Evolutionary conservation across 2,113 vertebrate species (phyloP), one percentile per base, ranked within the genome.

Genomic region (Melanostigma gelatinosum): DNA sequence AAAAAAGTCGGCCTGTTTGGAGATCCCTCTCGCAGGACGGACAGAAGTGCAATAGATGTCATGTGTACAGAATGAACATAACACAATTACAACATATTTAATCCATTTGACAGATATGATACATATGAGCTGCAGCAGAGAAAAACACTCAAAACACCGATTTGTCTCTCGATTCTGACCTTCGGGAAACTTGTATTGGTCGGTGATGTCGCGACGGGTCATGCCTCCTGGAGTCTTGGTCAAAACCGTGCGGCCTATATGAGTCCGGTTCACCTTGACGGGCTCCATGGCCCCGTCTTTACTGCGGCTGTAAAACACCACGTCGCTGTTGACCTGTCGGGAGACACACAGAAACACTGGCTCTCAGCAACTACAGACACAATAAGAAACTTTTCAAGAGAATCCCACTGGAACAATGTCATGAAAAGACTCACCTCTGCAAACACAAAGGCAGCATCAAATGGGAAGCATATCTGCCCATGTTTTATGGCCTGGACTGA

Each of bases 401-500:
- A 54, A 24, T 36, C 1, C 6, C 6, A 50, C 8, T n/a, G 50
- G 24, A 3, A 29, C 5, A 5, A 24, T 15, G 7, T 8, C 3
- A 7, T 11, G 24, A 3, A 36, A 71, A 71, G 20, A 64, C 80
- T 85, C 54, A 97, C 98, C 97, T 99, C 98, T 22, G 97, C 97
- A 74, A 96, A 99, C 68, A 99, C 94, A 75, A 98, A 99, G 48
- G 97, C 93, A 3, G 97, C 94, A 64, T 99, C 98, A 77, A 96
- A 99, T 0, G 96, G 97, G 92, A 95, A 98, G 91, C 96, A 99
- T 64, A 97, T 95, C 0, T 98, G 94, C 8, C 98, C 98, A 0
- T 99, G 97, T 91, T 99, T 99, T 75, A 99, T 94, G 74, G 98
- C 98, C 76, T 95, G 93, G 67, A 99, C 96, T 0, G 98, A 98